A percentile compares a stretch with the other conserved stretches of the same genome.
Conservation (phyloP, 2,113 vertebrate species). For the Cervus canadensis region DNA sequence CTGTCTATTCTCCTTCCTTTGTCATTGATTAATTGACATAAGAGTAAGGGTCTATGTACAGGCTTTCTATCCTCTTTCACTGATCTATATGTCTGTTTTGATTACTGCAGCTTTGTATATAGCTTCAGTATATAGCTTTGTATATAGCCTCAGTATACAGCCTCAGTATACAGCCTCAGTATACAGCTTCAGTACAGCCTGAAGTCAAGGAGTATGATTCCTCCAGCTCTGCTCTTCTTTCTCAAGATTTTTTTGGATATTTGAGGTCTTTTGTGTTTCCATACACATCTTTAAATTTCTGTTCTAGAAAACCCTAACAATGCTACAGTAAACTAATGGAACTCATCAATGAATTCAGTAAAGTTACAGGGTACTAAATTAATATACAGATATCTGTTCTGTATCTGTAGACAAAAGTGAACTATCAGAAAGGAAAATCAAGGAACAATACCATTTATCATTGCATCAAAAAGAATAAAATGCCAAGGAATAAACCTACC, state of each 20-base stretch:
- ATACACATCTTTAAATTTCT: not conserved
- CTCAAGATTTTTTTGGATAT: not conserved
- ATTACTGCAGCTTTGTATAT: not conserved
- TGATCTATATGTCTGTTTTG: not conserved
- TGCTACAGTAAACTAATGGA: not conserved
- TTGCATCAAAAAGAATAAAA: not conserved
- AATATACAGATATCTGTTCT: not conserved
- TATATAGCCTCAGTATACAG: too few relatives aligned
- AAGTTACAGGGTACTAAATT: not conserved
- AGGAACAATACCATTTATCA: not conserved
- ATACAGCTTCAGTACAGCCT: too few relatives aligned
- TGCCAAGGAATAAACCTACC: not conserved
- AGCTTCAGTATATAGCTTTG: too few relatives aligned
- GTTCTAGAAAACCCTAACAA: not conserved
- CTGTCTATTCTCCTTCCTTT: not conserved
- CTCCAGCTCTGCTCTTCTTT: not conserved
- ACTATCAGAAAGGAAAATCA: not conserved
- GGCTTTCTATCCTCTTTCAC: not conserved
- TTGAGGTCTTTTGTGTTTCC: not conserved
- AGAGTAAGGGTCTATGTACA: not conserved
- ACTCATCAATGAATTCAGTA: not conserved
- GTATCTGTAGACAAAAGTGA: not conserved
- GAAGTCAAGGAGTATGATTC: not conserved
- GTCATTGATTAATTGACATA: not conserved
- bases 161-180: too few relatives aligned